Conservation (phyloP, 2,113 vertebrate genomes). For the Paramisgurnus dabryanus region DNA sequence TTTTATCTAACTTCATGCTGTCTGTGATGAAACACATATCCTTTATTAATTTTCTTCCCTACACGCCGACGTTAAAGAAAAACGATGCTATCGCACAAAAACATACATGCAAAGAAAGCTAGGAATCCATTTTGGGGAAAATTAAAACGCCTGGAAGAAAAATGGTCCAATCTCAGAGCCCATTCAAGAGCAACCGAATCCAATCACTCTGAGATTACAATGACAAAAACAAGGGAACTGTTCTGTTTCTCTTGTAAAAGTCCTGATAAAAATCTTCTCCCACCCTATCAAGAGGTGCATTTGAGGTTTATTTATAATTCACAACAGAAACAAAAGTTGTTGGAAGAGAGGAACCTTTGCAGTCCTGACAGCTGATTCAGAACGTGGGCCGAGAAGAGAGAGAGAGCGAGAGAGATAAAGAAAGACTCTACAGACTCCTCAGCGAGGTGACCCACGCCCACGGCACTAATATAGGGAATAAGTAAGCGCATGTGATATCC, state of each 20-base stretch:
- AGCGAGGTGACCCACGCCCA: slow-evolving; percentile 50
- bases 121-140: slow-evolving; percentile 3
- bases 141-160: slow-evolving; percentile 25
- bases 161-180: slow-evolving; percentile 27
- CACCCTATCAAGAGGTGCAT: slow-evolving; percentile 13
- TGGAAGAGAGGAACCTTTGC: slow-evolving; percentile 29
- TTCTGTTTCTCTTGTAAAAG: slow-evolving; percentile 20
- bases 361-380: slow-evolving; percentile 45
- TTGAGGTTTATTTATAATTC: slow-evolving; percentile 46
- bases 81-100: neutral
- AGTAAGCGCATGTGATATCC: slow-evolving; percentile 51
- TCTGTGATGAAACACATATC: neutral
- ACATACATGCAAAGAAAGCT: neutral
- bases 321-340: slow-evolving; percentile 21
- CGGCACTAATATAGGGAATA: slow-evolving; percentile 45
- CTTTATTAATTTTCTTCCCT: neutral
- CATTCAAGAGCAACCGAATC: slow-evolving; percentile 9
- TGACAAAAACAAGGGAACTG: neutral
- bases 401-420: slow-evolving; percentile 43
- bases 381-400: slow-evolving; percentile 44
- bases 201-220: slow-evolving; percentile 4
- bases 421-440: slow-evolving; percentile 45
- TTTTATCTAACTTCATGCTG: neutral
- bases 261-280: neutral
- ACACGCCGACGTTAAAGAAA: neutral